phyloP scores from a whole-genome alignment of 2,888 invertebrate genomes.

The Oscheius onirici region DNA sequence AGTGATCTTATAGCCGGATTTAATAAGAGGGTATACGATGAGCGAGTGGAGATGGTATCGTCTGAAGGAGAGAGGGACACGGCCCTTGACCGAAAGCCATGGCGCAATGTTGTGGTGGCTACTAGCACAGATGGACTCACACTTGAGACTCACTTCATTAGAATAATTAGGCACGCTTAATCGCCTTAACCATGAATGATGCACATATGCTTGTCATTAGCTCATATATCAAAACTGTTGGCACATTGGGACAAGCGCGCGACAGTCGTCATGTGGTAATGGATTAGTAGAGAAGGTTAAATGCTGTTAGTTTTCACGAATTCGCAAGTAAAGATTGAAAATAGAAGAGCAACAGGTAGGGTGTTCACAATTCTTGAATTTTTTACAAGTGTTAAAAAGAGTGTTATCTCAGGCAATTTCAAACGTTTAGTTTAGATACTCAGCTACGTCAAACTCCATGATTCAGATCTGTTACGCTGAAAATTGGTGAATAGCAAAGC shows the following conservation, averaged over 20 bases:
- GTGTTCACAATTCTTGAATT: too few species aligned
- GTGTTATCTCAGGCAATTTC: too few species aligned
- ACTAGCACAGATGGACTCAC: constrained; percentile 26
- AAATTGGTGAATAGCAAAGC: too few species aligned
- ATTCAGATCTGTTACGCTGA: too few species aligned
- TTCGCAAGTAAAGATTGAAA: too few species aligned
- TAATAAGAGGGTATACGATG: constrained; percentile 17
- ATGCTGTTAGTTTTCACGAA: too few species aligned
- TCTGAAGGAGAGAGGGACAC: constrained; percentile 5
- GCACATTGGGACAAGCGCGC: not conserved
- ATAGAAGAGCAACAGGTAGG: too few species aligned
- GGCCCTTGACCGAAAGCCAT: constrained; percentile 32
- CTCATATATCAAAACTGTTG: constrained; percentile 34
- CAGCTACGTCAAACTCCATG: too few species aligned
- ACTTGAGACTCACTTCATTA: constrained; percentile 36
- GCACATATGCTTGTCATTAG: constrained; percentile 33
- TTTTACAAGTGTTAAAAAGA: too few species aligned
- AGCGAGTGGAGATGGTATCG: constrained; percentile 27
- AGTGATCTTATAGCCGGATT: constrained; percentile 4
- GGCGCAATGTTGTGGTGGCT: constrained; percentile 28
- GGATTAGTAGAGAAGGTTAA: not conserved
- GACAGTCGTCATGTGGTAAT: not conserved
- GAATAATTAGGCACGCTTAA: constrained; percentile 34
- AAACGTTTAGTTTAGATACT: too few species aligned
- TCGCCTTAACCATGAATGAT: constrained; percentile 35